Conservation (phyloP, 2,113 vertebrate genomes). For the Syrrhaptes paradoxus region DNA sequence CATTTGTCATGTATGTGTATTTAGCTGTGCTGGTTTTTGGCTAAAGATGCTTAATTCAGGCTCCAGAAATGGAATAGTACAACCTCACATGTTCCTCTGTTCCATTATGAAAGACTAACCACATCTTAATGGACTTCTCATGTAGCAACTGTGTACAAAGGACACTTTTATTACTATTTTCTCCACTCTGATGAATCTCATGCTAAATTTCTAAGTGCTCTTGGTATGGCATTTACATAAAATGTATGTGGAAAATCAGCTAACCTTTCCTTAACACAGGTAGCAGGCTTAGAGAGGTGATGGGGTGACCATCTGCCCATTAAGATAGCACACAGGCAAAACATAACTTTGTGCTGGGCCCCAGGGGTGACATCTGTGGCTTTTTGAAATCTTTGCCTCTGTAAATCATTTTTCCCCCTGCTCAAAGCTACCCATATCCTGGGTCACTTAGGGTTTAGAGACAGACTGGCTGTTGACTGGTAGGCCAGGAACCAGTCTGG, state of each 20-base stretch:
- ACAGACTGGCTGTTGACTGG: background rate
- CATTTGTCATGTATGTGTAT: background rate
- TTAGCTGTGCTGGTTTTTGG: background rate
- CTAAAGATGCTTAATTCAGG: constrained; percentile 9
- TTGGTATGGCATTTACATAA: background rate
- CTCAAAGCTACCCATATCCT: constrained; percentile 15
- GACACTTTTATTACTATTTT: constrained; percentile 28
- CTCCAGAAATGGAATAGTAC: constrained; percentile 12
- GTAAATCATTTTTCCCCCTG: constrained; percentile 3
- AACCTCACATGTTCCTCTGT: background rate
- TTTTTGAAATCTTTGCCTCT: constrained; percentile 5
- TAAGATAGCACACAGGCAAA: background rate
- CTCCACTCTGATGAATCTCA: background rate
- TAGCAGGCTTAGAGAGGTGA: background rate
- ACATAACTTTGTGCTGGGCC: background rate
- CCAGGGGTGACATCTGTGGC: background rate
- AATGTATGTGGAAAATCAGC: background rate
- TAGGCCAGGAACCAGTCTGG: background rate
- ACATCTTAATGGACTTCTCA: constrained; percentile 38
- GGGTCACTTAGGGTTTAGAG: constrained; percentile 17
- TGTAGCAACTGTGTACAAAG: constrained; percentile 66
- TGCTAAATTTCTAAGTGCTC: background rate
- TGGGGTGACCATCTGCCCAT: background rate
- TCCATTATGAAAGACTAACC: constrained; percentile 55
- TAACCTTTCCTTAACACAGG: background rate